Conservation (phyloP, 2,797 vertebrate genomes). For the Paedocypris micromegethes region DNA sequence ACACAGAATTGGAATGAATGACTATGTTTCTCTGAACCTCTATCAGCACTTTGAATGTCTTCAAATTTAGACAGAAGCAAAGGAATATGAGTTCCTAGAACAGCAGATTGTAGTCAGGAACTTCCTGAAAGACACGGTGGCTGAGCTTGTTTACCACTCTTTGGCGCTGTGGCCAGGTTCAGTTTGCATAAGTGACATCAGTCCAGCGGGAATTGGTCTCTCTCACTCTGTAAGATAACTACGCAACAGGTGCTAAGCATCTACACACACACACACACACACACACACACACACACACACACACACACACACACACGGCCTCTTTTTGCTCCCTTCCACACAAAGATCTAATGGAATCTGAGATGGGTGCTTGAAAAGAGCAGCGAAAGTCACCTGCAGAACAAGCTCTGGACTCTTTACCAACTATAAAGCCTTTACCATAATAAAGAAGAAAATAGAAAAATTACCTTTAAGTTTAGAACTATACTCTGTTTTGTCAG, state of each 20-base stretch:
- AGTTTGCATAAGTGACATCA: constrained; percentile 77
- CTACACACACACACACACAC: constrained; percentile 49
- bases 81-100: neutral
- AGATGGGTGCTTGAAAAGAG: constrained; percentile 4
- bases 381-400: no score
- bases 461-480: constrained; percentile 89
- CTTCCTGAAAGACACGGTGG: constrained; percentile 19
- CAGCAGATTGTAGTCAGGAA: neutral
- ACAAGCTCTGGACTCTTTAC: no score
- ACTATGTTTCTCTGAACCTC: neutral
- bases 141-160: constrained; percentile 35
- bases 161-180: constrained; percentile 52
- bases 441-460: constrained; percentile 3
- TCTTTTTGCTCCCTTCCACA: constrained; percentile 1
- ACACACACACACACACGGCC: constrained; percentile 46
- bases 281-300: constrained; percentile 47
- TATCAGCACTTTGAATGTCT: neutral
- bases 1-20: neutral
- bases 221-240: constrained; percentile 59
- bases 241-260: constrained; percentile 68
- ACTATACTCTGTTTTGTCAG: constrained; percentile 94
- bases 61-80: neutral
- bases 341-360: constrained; percentile 40
- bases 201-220: constrained; percentile 66
- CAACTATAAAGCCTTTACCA: no score